phyloP scores from a whole-genome alignment of 2,888 invertebrate species.

The Monoplex corrugatus region DNA sequence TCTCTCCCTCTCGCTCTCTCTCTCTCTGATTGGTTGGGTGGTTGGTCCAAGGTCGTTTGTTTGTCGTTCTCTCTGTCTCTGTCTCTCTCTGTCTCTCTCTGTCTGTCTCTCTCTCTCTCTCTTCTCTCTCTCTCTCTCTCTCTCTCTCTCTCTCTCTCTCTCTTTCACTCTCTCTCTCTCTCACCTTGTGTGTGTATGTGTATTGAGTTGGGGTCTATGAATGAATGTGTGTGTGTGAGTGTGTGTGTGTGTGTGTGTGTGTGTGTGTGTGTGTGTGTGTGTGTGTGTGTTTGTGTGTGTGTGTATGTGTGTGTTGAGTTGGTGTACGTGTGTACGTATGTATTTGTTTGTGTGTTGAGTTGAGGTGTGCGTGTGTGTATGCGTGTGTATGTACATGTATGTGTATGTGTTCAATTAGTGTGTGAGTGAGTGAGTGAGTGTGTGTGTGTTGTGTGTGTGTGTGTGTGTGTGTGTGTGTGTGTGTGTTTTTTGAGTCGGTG shows the following conservation, averaged over 20 bases:
- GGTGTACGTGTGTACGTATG: conserved; percentile 15
- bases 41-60: too few relatives aligned
- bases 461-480: too few relatives aligned
- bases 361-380: conserved; percentile 8
- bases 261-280: conserved; percentile 8
- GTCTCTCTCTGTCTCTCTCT: conserved; percentile 2
- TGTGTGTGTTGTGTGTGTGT: not conserved
- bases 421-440: not conserved
- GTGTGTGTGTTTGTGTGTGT: not conserved
- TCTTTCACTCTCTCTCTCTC: too few relatives aligned
- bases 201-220: too few relatives aligned
- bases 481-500: too few relatives aligned
- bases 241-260: not conserved
- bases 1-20: not conserved
- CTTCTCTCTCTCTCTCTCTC: not conserved
- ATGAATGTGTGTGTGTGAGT: not conserved
- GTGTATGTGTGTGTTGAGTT: conserved; percentile 40
- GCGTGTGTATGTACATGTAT: conserved; percentile 3
- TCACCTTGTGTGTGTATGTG: too few relatives aligned
- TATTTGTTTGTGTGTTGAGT: conserved; percentile 20
- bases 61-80: not conserved
- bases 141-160: too few relatives aligned
- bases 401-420: not conserved
- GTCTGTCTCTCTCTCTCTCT: conserved; percentile 2
- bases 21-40: not conserved